phyloP scores from a whole-genome alignment of 1,140 invertebrate species.

The Mamestra configurata region DNA sequence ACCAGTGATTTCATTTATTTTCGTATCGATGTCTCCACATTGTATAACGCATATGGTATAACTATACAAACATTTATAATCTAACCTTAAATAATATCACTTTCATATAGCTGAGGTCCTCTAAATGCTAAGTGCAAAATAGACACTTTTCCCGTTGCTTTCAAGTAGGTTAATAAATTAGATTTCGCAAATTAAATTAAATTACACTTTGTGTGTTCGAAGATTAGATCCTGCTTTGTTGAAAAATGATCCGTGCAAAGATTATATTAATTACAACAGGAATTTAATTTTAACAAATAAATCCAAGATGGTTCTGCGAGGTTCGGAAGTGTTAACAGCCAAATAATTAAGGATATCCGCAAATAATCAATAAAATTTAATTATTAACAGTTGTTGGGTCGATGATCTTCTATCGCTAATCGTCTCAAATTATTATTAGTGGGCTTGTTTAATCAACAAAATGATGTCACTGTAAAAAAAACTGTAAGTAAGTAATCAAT shows the following conservation, averaged over 20 bases:
- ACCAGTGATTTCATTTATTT: too few species aligned
- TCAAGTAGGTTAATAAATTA: too few species aligned
- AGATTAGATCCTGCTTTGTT: too few species aligned
- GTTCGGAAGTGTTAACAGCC: slow-evolving; percentile 1
- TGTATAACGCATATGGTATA: too few species aligned
- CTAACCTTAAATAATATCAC: too few species aligned
- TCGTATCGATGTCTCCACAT: too few species aligned
- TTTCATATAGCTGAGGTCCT: too few species aligned
- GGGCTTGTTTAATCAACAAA: neutral
- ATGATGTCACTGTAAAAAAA: neutral
- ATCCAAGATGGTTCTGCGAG: neutral
- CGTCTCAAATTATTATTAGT: neutral
- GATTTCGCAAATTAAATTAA: neutral
- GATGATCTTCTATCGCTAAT: neutral
- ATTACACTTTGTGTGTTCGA: neutral
- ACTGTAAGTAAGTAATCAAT: neutral
- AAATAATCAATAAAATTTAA: neutral
- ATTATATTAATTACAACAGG: neutral
- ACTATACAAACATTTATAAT: too few species aligned
- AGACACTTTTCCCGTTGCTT: too few species aligned
- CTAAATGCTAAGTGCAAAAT: too few species aligned
- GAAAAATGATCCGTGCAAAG: neutral
- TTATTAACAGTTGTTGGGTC: neutral
- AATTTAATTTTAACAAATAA: neutral
- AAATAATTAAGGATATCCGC: neutral